Evolutionary conservation across 2,888 invertebrate genomes (phyloP).

Genomic region (Drosophila niveifrons): DNA sequence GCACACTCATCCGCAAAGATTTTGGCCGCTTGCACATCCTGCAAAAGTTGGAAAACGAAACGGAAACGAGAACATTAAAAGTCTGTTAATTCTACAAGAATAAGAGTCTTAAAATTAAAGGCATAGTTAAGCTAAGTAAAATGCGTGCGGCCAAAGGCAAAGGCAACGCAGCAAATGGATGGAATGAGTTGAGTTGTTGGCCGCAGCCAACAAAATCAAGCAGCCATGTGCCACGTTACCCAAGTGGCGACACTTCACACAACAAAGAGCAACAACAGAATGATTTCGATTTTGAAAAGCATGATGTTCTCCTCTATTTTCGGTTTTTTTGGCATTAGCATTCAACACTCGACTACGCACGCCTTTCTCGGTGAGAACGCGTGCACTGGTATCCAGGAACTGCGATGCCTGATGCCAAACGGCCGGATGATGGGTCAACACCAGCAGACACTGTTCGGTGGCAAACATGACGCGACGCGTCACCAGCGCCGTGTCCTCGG

Average conservation of each 20-base stretch:
- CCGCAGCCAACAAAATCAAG: not conserved
- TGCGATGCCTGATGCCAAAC: conserved; percentile 99
- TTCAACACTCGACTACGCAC: conserved; percentile 86
- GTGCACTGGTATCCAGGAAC: conserved; percentile 97
- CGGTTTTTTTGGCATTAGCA: conserved; percentile 53
- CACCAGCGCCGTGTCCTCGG: conserved; percentile 97
- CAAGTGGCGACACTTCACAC: conserved; percentile 72
- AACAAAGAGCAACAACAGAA: conserved; percentile 53
- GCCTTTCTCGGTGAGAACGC: conserved; percentile 97
- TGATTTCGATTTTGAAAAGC: conserved; percentile 38
- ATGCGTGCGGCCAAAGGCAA: conserved; percentile 72
- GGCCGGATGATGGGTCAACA: conserved; percentile 98
- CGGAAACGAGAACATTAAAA: not conserved
- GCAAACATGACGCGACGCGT: conserved; percentile 99
- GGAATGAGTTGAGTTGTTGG: too few relatives aligned
- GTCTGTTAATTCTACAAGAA: too few relatives aligned
- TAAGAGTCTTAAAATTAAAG: too few relatives aligned
- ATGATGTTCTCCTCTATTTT: conserved; percentile 39
- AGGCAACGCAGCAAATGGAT: conserved; percentile 82
- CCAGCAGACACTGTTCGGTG: conserved; percentile 98
- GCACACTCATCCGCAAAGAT: conserved; percentile 97
- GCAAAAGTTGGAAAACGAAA: conserved; percentile 33
- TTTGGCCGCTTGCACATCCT: conserved; percentile 97
- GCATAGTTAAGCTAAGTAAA: conserved; percentile 61
- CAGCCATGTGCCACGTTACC: conserved; percentile 64